phyloP scores from a whole-genome alignment of 2,113 vertebrate species.

The Sturnus vulgaris region DNA sequence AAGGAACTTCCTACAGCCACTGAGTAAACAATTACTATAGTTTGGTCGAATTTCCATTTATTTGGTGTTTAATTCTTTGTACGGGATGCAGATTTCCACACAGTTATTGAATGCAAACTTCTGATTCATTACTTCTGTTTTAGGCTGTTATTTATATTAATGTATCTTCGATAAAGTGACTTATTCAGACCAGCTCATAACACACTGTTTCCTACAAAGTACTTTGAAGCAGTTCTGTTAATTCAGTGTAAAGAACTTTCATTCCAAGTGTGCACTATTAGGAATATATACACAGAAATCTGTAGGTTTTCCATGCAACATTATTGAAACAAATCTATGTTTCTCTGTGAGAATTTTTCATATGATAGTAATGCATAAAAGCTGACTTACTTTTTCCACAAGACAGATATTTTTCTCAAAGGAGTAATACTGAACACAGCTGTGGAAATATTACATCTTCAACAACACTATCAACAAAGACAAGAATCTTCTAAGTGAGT shows the following conservation, averaged over 20 bases:
- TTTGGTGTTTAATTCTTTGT: not conserved
- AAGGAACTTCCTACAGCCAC: not conserved
- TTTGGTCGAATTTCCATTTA: not conserved
- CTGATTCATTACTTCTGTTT: not conserved
- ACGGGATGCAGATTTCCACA: not conserved
- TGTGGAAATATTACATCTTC: slow-evolving; percentile 56
- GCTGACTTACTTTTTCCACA: slow-evolving; percentile 58
- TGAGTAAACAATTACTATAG: not conserved
- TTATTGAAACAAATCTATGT: not conserved
- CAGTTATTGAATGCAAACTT: not conserved
- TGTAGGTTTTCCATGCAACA: not conserved
- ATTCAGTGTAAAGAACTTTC: not conserved
- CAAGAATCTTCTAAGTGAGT: slow-evolving; percentile 16
- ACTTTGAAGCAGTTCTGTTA: not conserved
- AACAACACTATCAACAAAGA: slow-evolving; percentile 33
- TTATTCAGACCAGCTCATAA: not conserved
- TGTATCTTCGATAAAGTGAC: not conserved
- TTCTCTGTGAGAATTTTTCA: slow-evolving; percentile 25
- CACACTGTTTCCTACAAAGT: not conserved
- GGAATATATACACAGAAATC: not conserved
- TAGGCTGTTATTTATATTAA: not conserved
- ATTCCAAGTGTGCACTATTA: not conserved
- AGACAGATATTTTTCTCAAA: slow-evolving; percentile 49
- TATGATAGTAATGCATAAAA: not conserved
- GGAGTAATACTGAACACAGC: slow-evolving; percentile 60